Conservation (phyloP, 2,113 vertebrate species). For the Colinus virginianus region DNA sequence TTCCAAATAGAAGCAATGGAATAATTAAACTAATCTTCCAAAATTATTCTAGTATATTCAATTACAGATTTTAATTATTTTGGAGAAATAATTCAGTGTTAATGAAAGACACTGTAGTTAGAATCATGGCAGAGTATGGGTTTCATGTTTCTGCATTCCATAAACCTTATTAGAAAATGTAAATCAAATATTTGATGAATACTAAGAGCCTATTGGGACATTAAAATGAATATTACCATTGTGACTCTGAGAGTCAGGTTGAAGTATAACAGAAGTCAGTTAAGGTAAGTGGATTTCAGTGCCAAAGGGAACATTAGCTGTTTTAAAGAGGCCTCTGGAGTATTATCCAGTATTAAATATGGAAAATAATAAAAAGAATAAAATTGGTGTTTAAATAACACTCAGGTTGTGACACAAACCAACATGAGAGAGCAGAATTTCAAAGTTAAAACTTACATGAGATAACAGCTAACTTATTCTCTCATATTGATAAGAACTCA, state of each 20-base stretch:
- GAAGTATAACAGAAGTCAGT: slow-evolving; percentile 80
- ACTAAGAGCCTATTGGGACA: slow-evolving; percentile 79
- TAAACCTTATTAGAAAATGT: slow-evolving; percentile 81
- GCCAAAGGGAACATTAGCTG: slow-evolving; percentile 81
- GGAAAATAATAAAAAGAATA: slow-evolving; percentile 11
- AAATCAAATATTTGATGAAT: slow-evolving; percentile 89
- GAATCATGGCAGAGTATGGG: slow-evolving; percentile 78
- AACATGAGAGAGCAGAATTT: slow-evolving; percentile 45
- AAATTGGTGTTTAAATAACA: slow-evolving; percentile 64
- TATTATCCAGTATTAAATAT: slow-evolving; percentile 52
- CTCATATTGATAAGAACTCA: not conserved
- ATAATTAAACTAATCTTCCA: slow-evolving; percentile 82
- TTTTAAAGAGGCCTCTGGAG: slow-evolving; percentile 71
- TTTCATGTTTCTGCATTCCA: slow-evolving; percentile 79
- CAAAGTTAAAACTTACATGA: not conserved
- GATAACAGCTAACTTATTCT: not conserved
- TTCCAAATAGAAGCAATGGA: slow-evolving; percentile 76
- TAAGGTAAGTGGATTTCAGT: slow-evolving; percentile 81
- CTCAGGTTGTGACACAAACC: slow-evolving; percentile 30
- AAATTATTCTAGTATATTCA: slow-evolving; percentile 83
- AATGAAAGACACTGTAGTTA: slow-evolving; percentile 81
- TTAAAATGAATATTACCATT: slow-evolving; percentile 79
- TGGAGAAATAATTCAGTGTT: slow-evolving; percentile 78
- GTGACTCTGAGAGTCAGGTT: slow-evolving; percentile 78
- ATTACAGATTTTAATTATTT: slow-evolving; percentile 85